A percentile compares a stretch with the other conserved stretches of the same genome.
phyloP scores from a whole-genome alignment of 2,888 invertebrate species.

The Hirudinaria manillensis region DNA sequence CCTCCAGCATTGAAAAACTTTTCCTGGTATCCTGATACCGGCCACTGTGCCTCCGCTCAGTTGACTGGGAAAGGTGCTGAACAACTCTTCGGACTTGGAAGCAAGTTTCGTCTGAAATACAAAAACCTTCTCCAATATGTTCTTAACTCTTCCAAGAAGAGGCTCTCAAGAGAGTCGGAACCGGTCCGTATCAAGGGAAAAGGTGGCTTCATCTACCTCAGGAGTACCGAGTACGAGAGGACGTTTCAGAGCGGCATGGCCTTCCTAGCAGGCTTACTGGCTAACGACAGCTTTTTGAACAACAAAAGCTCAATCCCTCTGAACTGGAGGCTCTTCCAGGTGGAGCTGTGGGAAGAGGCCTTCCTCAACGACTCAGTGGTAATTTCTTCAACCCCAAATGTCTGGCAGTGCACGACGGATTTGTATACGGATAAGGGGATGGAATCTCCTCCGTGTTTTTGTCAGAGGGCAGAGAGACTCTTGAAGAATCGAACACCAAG shows the following conservation, averaged over 20 bases:
- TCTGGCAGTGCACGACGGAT: not conserved
- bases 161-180: not conserved
- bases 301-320: too few relatives aligned
- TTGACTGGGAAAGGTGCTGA: conserved; percentile 1
- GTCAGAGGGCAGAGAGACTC: too few relatives aligned
- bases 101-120: not conserved
- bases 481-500: too few relatives aligned
- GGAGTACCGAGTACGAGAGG: not conserved
- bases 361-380: too few relatives aligned
- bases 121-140: not conserved
- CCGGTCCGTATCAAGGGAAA: not conserved
- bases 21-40: not conserved
- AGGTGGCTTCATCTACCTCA: not conserved
- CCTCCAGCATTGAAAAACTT: not conserved
- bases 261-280: not conserved
- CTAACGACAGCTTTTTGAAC: not conserved
- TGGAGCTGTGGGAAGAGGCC: too few relatives aligned
- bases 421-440: too few relatives aligned
- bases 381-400: not conserved
- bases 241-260: conserved; percentile 6
- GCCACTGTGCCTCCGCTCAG: not conserved
- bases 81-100: not conserved
- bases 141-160: not conserved
- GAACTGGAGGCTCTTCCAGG: too few relatives aligned
- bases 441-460: too few relatives aligned